Conservation (phyloP, 1,140 invertebrate genomes). For the Dolichoris vasculosae region DNA sequence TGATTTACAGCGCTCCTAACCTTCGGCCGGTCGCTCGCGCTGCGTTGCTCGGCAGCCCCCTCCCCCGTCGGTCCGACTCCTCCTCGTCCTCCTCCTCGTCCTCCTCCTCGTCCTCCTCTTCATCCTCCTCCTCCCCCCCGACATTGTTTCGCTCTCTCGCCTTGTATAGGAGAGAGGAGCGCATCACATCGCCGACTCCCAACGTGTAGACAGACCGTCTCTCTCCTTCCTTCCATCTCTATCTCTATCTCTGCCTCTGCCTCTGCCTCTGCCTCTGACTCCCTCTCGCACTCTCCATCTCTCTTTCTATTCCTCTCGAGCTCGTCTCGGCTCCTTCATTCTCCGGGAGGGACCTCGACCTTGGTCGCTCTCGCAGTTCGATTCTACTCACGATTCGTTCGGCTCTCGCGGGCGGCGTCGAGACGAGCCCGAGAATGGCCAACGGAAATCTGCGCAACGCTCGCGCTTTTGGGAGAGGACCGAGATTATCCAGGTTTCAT, state of each 20-base stretch:
- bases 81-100: background rate
- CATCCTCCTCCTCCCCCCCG: constrained; percentile 48
- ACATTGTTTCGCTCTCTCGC: constrained; percentile 65
- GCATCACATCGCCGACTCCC: constrained; percentile 30
- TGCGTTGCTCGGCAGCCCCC: background rate
- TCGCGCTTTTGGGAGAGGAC: background rate
- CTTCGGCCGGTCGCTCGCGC: constrained; percentile 54
- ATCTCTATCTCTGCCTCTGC: background rate
- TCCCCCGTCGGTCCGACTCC: constrained; percentile 44
- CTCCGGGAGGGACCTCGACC: constrained; percentile 57
- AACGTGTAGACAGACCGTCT: background rate
- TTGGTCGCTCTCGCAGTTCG: constrained; percentile 39
- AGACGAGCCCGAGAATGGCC: background rate
- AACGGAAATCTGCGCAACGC: constrained; percentile 4
- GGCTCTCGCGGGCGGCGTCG: constrained; percentile 2
- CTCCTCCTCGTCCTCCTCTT: background rate
- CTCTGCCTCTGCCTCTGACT: background rate
- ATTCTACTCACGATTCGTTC: constrained; percentile 32
- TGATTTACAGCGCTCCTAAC: constrained; percentile 70
- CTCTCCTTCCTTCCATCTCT: background rate
- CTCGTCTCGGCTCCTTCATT: background rate
- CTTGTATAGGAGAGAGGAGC: constrained; percentile 48
- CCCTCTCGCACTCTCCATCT: constrained; percentile 32
- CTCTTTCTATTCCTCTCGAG: background rate
- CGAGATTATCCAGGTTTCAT: no score